Evolutionary conservation across 1,140 invertebrate species (phyloP), one percentile per base, ranked within the genome.

Genomic region (Acromyrmex charruanus): DNA sequence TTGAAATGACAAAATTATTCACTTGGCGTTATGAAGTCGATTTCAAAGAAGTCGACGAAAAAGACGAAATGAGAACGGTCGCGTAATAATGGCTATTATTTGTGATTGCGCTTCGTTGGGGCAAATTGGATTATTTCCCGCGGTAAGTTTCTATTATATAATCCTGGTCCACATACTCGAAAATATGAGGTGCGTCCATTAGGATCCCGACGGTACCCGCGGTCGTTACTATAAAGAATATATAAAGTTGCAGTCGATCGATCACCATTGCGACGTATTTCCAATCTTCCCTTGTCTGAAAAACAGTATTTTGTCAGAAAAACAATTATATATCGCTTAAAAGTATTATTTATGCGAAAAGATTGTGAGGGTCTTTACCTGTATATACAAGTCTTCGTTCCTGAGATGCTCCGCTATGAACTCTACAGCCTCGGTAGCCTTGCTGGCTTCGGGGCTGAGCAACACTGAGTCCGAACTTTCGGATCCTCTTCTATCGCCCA

Each of bases 201-300:
- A 99, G 96, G 90, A 99, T 99, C 31, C 98, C 98, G 86, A 99
- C 97, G 3, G 99, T 99, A 14, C 98, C 98, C 14, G 98, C 97
- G n/a, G 98, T 98, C 35, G 99, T 99, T 12, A 99, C 99, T 66
- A 99, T 97, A 95, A 99, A 99, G 96, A 99, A 99, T 91, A 99
- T 98, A 94, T 99, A 99, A 81, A 99, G 96, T 94, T 99, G 98
- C 69, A 99, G 96, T 91, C 99, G 97, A 96, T 99, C 99, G 91
- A 99, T 99, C 49, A 99, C 99, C 98, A 99, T 99, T 51, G 99
- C 99, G 9, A 99, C 99, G 94, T 99, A 99, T 94, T 99, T 99
- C 99, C 99, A 99, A 95, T 99, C 99, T 95, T 99, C 99, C 84
- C 99, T 97, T 81, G 99, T 99, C 99, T 99, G 96, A 96, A 44